Conservation (phyloP, 2,888 invertebrate genomes). For the Clivina fossor region DNA sequence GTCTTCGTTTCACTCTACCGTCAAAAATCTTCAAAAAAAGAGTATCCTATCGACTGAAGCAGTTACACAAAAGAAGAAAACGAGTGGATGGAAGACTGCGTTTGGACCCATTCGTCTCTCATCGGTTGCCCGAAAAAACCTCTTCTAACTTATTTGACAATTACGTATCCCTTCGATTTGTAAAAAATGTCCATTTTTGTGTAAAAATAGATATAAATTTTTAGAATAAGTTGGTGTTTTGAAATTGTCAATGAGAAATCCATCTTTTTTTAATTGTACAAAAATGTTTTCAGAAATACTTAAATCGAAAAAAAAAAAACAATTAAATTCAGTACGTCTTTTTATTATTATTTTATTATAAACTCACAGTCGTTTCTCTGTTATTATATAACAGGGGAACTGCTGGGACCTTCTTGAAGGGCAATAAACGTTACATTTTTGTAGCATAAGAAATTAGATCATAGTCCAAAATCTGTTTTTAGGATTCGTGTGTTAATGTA, state of each 20-base stretch:
- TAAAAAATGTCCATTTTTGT: conserved; percentile 56
- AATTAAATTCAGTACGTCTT: conserved; percentile 19
- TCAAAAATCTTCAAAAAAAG: too few species aligned
- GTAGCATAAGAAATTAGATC: conserved; percentile 47
- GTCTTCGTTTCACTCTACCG: too few species aligned
- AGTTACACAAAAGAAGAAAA: background rate
- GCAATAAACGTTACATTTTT: conserved; percentile 47
- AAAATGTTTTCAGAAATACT: conserved; percentile 40
- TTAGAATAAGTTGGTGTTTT: conserved; percentile 52
- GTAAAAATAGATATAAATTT: conserved; percentile 56
- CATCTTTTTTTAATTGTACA: conserved; percentile 43
- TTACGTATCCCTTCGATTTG: conserved; percentile 55
- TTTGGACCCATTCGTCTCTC: conserved; percentile 13
- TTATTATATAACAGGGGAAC: conserved; percentile 44
- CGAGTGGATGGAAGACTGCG: background rate
- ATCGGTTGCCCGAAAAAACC: conserved; percentile 31
- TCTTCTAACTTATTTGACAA: conserved; percentile 46
- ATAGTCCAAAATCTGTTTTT: conserved; percentile 47
- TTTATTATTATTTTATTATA: conserved; percentile 18
- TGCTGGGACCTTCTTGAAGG: conserved; percentile 40
- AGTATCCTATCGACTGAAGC: background rate
- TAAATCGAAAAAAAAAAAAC: conserved; percentile 26
- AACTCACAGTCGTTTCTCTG: conserved; percentile 38
- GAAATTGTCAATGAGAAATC: conserved; percentile 36
- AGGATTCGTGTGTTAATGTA: conserved; percentile 46